phyloP scores from a whole-genome alignment of 2,888 invertebrate genomes.

The Melanargia galathea region DNA sequence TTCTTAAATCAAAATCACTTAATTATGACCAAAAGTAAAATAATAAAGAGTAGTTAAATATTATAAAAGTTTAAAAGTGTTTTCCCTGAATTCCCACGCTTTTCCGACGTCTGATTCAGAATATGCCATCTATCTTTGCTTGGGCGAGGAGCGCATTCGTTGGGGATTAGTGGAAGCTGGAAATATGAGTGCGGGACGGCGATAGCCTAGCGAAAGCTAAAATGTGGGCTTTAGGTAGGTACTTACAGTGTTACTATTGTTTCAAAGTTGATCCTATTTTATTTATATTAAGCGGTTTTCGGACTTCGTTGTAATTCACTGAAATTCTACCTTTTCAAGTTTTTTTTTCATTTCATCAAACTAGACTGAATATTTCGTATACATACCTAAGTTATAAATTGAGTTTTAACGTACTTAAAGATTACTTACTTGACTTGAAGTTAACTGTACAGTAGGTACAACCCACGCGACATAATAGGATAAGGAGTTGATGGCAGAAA shows the following conservation, averaged over 20 bases:
- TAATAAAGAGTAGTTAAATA: not conserved
- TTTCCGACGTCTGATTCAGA: slow-evolving; percentile 20
- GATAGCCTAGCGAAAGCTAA: slow-evolving; percentile 37
- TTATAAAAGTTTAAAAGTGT: not conserved
- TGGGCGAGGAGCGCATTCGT: slow-evolving; percentile 25
- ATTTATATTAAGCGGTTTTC: not conserved
- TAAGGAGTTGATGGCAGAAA: too few species aligned
- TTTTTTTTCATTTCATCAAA: too few species aligned
- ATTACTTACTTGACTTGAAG: too few species aligned
- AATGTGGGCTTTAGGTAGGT: slow-evolving; percentile 26
- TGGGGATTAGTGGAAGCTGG: slow-evolving; percentile 32
- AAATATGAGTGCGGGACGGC: slow-evolving; percentile 39
- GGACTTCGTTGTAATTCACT: not conserved
- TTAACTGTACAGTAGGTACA: too few species aligned
- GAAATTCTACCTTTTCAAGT: not conserved
- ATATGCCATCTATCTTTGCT: slow-evolving; percentile 23
- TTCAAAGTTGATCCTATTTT: slow-evolving; percentile 2
- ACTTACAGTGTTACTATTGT: slow-evolving; percentile 19
- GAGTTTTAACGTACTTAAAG: too few species aligned
- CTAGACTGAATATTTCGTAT: too few species aligned
- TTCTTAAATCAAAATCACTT: too few species aligned
- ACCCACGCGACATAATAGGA: too few species aligned
- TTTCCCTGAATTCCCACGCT: not conserved
- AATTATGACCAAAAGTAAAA: not conserved
- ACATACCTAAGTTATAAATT: too few species aligned